Conservation (phyloP, 2,797 vertebrate species). For the Anas capensis region DNA sequence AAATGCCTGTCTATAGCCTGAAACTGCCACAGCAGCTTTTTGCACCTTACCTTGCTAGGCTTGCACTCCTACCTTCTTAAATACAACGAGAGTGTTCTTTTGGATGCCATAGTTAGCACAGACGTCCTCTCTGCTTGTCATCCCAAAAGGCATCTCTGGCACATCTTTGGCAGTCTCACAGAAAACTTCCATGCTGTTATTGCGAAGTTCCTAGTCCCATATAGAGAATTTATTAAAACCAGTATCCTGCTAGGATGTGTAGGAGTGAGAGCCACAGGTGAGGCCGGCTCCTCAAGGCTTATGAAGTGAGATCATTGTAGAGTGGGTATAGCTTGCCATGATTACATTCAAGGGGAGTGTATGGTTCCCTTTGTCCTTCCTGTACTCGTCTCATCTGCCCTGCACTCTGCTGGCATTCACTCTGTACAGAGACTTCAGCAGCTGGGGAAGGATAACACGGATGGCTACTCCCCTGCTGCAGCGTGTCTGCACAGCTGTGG, state of each 20-base stretch:
- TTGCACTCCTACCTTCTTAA: conserved; percentile 84
- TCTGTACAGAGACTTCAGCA: neutral
- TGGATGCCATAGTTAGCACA: conserved; percentile 77
- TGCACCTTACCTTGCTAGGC: neutral
- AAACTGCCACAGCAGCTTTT: neutral
- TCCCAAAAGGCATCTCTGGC: conserved; percentile 86
- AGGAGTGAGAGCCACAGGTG: neutral
- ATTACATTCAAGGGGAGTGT: neutral
- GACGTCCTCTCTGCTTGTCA: conserved; percentile 78
- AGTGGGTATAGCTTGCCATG: neutral
- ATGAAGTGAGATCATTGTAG: neutral
- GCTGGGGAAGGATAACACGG: neutral
- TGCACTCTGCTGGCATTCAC: neutral
- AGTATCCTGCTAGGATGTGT: neutral
- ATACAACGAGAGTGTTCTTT: conserved; percentile 84
- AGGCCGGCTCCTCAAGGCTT: neutral
- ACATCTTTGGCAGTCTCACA: conserved; percentile 83
- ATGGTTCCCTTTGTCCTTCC: neutral
- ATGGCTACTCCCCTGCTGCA: neutral
- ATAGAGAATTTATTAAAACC: neutral
- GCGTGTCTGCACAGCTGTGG: neutral
- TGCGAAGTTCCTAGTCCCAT: conserved; percentile 81
- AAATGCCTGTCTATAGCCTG: neutral
- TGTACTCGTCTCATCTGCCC: neutral
- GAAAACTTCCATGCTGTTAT: conserved; percentile 80